Evolutionary conservation across 2,113 vertebrate species (phyloP).

Genomic region (Patagioenas fasciata): DNA sequence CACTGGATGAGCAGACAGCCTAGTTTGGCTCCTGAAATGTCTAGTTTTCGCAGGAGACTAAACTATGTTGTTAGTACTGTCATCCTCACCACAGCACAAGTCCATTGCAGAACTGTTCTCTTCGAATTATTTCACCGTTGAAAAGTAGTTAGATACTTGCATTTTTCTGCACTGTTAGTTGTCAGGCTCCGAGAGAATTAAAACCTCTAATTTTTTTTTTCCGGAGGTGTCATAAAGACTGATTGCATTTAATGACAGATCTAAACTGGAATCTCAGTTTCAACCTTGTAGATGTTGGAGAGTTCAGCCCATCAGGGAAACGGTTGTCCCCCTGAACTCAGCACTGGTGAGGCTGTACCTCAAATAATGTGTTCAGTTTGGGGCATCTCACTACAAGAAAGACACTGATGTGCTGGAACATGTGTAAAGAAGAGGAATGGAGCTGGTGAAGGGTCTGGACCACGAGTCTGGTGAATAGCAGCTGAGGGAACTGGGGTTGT

Average conservation of each 20-base stretch:
- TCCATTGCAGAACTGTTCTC: background rate
- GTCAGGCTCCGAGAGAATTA: background rate
- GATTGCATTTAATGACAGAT: background rate
- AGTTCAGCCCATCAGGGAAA: background rate
- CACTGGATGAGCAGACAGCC: background rate
- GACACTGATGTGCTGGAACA: background rate
- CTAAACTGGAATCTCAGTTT: background rate
- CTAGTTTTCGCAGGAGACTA: background rate
- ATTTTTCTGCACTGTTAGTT: background rate
- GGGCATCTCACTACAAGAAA: background rate
- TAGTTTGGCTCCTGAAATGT: background rate
- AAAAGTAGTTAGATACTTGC: background rate
- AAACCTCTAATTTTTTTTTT: background rate
- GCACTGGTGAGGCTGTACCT: background rate
- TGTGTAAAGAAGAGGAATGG: background rate
- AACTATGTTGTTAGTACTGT: background rate
- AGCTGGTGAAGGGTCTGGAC: background rate
- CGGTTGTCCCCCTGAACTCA: fast-evolving
- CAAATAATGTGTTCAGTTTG: background rate
- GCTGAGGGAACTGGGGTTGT: background rate
- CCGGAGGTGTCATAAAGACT: background rate
- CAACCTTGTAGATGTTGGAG: background rate
- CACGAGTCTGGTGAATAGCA: background rate
- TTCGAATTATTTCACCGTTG: background rate
- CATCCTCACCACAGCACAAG: background rate